Conservation (phyloP, 2,888 invertebrate genomes). For the Eurytoma adleriae region DNA sequence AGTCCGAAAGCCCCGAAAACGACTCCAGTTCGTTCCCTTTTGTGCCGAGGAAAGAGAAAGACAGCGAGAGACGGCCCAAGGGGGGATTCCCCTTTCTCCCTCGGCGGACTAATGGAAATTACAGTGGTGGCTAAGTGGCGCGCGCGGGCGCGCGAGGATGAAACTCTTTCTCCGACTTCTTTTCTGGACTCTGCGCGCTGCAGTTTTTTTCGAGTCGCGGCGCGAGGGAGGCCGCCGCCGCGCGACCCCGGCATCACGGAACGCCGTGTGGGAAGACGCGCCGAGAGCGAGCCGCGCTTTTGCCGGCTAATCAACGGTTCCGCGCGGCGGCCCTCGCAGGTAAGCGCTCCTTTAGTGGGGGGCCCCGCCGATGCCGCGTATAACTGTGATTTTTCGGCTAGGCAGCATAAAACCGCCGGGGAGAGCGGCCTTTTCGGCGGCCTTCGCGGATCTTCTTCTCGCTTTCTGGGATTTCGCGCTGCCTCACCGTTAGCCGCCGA, state of each 20-base stretch:
- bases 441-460: too few species aligned
- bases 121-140: constrained; percentile 73
- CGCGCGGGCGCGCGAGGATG: constrained; percentile 71
- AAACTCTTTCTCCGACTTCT: constrained; percentile 55
- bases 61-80: not conserved
- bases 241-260: constrained; percentile 25
- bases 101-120: constrained; percentile 71
- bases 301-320: constrained; percentile 74
- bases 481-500: too few species aligned
- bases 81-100: constrained; percentile 7
- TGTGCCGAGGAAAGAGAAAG: not conserved
- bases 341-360: constrained; percentile 71
- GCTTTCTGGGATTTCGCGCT: too few species aligned
- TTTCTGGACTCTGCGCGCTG: not conserved
- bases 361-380: constrained; percentile 61
- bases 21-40: constrained; percentile 27
- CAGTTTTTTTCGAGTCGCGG: constrained; percentile 40
- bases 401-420: constrained; percentile 52
- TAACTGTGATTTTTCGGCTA: constrained; percentile 68
- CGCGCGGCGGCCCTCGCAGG: constrained; percentile 65
- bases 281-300: constrained; percentile 65
- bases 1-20: constrained; percentile 6
- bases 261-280: constrained; percentile 71
- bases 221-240: constrained; percentile 41
- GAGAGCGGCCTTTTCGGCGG: too few species aligned